Conservation (phyloP, 1,140 invertebrate genomes). For the Macrotrachela quadricornifera region DNA sequence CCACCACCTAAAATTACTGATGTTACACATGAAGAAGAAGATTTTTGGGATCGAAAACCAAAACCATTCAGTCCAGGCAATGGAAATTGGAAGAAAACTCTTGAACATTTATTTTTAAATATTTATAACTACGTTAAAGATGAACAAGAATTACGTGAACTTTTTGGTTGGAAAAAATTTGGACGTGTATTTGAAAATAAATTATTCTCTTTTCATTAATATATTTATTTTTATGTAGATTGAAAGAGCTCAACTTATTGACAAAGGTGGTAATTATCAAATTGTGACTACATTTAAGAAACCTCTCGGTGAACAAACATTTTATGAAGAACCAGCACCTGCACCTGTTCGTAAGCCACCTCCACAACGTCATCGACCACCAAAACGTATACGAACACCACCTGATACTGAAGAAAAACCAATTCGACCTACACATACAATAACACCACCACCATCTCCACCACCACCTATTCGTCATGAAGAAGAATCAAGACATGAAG, state of each 20-base stretch:
- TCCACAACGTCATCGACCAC: conserved; percentile 13
- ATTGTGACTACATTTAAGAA: neutral
- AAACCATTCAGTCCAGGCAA: neutral
- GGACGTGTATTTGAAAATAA: neutral
- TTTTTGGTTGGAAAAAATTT: neutral
- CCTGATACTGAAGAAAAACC: conserved; percentile 11
- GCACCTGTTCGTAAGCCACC: neutral
- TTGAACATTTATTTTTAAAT: neutral
- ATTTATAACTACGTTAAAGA: neutral
- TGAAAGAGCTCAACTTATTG: neutral
- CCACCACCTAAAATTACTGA: neutral
- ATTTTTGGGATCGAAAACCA: neutral
- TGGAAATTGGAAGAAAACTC: neutral
- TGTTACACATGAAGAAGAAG: neutral
- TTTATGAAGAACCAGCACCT: neutral
- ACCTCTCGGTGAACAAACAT: neutral
- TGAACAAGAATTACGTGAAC: neutral
- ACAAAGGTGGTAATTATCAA: neutral
- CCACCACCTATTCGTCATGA: conserved; percentile 7
- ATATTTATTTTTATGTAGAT: no score
- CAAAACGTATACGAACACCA: conserved; percentile 18
- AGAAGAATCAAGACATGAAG: conserved; percentile 18
- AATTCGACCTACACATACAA: neutral
- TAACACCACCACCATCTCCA: conserved; percentile 11
- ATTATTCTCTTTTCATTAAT: neutral